Conservation (phyloP, 2,113 vertebrate genomes). For the Ammodramus savannarum region DNA sequence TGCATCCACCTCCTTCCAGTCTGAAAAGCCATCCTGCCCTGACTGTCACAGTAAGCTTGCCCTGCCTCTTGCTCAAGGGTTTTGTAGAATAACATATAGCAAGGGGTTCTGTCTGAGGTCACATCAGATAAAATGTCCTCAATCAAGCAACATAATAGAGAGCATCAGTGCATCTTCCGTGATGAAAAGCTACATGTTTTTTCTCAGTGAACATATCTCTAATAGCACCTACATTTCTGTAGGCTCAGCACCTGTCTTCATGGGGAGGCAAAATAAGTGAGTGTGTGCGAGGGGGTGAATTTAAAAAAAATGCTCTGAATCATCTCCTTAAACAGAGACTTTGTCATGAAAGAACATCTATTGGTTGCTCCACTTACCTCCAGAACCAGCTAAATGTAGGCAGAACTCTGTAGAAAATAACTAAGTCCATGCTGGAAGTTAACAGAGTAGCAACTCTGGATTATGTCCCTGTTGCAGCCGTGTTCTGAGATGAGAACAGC, state of each 20-base stretch:
- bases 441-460: not conserved
- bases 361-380: not conserved
- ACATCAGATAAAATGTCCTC: not conserved
- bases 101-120: not conserved
- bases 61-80: rapidly evolving
- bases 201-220: not conserved
- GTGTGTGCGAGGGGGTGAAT: not conserved
- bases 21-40: not conserved
- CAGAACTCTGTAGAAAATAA: not conserved
- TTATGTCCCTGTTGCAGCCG: not conserved
- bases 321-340: not conserved
- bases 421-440: not conserved
- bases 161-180: not conserved
- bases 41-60: not conserved
- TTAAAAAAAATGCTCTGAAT: not conserved
- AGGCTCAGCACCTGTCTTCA: not conserved
- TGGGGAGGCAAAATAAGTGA: not conserved
- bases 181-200: not conserved
- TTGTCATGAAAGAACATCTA: not conserved
- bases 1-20: not conserved
- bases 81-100: not conserved
- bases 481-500: not conserved
- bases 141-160: not conserved
- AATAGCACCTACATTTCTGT: not conserved
- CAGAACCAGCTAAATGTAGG: not conserved